Evolutionary conservation across 1,140 invertebrate species (phyloP).

Genomic region (Drosophila navojoa): DNA sequence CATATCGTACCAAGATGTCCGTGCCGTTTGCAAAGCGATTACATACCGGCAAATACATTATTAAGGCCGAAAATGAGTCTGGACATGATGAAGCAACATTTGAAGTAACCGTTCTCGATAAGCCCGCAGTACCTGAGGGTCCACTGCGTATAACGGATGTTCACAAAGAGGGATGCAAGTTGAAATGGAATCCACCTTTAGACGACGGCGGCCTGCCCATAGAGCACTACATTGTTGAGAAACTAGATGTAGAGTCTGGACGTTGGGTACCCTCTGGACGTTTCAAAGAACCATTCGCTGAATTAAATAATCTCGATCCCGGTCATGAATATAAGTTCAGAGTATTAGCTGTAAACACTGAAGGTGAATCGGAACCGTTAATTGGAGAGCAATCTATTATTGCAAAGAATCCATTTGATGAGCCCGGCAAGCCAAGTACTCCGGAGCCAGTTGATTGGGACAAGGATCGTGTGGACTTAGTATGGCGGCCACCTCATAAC

Average conservation of each 20-base stretch:
- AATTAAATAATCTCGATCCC: constrained; percentile 92
- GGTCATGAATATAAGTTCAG: constrained; percentile 98
- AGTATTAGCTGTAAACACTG: constrained; percentile 96
- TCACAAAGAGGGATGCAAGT: constrained; percentile 95
- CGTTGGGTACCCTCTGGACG: constrained; percentile 93
- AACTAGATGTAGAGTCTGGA: constrained; percentile 93
- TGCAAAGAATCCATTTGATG: constrained; percentile 99
- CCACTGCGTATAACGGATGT: constrained; percentile 95
- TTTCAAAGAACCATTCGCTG: constrained; percentile 92
- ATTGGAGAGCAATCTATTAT: constrained; percentile 94
- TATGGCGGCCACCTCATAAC: constrained; percentile 94
- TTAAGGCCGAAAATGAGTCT: constrained; percentile 96
- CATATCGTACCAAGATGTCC: constrained; percentile 93
- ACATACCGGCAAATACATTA: constrained; percentile 93
- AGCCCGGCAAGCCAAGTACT: constrained; percentile 94
- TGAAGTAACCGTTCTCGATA: constrained; percentile 93
- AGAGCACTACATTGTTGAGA: constrained; percentile 96
- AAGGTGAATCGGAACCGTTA: constrained; percentile 97
- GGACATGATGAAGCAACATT: constrained; percentile 96
- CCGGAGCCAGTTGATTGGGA: constrained; percentile 97
- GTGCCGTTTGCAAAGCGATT: constrained; percentile 90
- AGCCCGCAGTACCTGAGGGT: constrained; percentile 95
- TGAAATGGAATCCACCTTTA: constrained; percentile 96
- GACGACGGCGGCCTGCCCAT: constrained; percentile 96
- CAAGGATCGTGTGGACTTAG: constrained; percentile 95